A percentile compares a stretch with the other conserved stretches of the same genome.
phyloP scores from a whole-genome alignment of 2,888 invertebrate species.

The Acanthococcus lagerstroemiae region DNA sequence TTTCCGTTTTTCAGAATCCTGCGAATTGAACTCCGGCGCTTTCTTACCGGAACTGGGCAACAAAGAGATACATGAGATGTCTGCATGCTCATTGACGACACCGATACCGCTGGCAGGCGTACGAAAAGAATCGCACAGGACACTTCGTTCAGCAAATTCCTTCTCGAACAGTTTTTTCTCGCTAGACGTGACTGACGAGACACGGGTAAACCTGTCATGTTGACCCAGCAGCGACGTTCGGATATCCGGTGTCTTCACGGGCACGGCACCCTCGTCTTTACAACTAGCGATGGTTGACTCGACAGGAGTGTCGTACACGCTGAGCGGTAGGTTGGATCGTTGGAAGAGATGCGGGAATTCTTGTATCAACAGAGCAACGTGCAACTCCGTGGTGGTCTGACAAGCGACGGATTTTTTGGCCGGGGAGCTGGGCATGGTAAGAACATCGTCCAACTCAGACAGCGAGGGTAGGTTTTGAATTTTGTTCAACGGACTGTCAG shows the following conservation, averaged over 20 bases:
- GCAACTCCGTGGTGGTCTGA: constrained; percentile 14
- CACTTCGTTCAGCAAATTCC: constrained; percentile 9
- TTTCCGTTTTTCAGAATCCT: neutral
- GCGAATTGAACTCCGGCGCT: neutral
- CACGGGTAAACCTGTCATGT: neutral
- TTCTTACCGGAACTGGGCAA: constrained; percentile 1
- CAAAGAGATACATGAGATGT: neutral
- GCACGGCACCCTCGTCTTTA: neutral
- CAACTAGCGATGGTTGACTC: neutral
- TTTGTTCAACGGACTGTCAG: neutral
- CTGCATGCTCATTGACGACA: neutral
- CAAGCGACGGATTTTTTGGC: constrained; percentile 2
- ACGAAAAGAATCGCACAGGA: neutral
- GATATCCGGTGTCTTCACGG: constrained; percentile 6
- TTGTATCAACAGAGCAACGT: constrained; percentile 1
- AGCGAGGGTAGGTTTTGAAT: neutral
- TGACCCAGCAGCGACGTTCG: neutral
- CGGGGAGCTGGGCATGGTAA: neutral
- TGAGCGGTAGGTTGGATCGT: neutral
- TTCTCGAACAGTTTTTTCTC: constrained; percentile 8
- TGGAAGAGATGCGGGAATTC: constrained; percentile 19
- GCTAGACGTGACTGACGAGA: constrained; percentile 10
- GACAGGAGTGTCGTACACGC: constrained; percentile 13
- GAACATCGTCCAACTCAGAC: neutral
- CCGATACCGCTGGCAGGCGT: neutral